Percentiles rank a stretch among this genome's conserved stretches.
phyloP scores from a whole-genome alignment of 2,888 invertebrate genomes.

The Catocala nupta region DNA sequence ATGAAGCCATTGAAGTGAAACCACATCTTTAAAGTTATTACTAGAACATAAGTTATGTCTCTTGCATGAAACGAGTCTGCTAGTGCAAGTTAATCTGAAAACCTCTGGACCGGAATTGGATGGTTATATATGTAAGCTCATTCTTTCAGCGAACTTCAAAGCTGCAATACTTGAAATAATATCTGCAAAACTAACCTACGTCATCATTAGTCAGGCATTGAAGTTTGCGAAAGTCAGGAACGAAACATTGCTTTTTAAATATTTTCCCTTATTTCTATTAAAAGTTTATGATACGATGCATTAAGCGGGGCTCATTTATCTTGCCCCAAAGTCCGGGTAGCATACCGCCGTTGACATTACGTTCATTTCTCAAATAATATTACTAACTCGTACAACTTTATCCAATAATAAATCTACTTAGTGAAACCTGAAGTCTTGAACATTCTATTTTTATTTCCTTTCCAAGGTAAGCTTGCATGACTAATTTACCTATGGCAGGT shows the following conservation, averaged over 20 bases:
- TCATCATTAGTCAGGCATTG: constrained; percentile 7
- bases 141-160: constrained; percentile 24
- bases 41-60: constrained; percentile 14
- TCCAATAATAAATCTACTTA: constrained; percentile 72
- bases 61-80: constrained; percentile 13
- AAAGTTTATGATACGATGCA: constrained; percentile 59
- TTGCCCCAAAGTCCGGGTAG: constrained; percentile 68
- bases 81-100: constrained; percentile 31
- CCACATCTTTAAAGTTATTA: constrained; percentile 14
- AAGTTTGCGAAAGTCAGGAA: constrained; percentile 16
- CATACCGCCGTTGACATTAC: constrained; percentile 77
- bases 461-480: constrained; percentile 54
- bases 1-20: constrained; percentile 4
- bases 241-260: constrained; percentile 4
- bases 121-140: constrained; percentile 30
- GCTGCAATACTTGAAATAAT: constrained; percentile 26
- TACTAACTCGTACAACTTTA: constrained; percentile 72
- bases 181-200: constrained; percentile 17
- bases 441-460: constrained; percentile 50
- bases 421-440: constrained; percentile 48
- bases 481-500: constrained; percentile 46
- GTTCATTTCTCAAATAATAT: constrained; percentile 83
- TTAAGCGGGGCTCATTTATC: constrained; percentile 75
- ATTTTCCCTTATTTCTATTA: constrained; percentile 27
- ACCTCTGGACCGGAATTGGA: constrained; percentile 27